Conservation (phyloP, 2,113 vertebrate species). For the Anoura caudifer region DNA sequence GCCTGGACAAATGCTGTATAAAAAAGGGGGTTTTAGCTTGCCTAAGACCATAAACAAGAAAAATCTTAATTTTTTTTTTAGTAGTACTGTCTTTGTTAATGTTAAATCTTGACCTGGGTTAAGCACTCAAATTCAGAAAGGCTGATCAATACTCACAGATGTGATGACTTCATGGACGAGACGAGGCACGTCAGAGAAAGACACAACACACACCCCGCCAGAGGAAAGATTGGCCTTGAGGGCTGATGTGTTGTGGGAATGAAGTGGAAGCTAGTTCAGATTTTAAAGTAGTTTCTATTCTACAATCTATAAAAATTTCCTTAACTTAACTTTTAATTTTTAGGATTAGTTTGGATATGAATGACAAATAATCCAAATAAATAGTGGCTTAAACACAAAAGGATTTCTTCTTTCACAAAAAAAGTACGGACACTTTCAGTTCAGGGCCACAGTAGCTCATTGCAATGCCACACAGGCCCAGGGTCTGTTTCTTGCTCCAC, state of each 20-base stretch:
- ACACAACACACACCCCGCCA: background rate
- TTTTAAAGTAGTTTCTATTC: background rate
- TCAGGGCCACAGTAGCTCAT: background rate
- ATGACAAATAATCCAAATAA: background rate
- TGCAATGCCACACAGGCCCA: background rate
- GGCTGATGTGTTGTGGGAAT: background rate
- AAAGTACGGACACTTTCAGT: background rate
- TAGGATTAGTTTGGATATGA: background rate
- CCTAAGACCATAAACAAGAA: background rate
- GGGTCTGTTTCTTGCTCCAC: background rate
- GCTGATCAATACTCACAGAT: background rate
- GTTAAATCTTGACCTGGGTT: background rate
- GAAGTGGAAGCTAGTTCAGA: background rate
- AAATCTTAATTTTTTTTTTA: background rate
- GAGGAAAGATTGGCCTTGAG: background rate
- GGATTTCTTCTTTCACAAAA: background rate
- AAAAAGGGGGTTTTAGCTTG: background rate
- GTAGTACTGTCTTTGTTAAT: background rate
- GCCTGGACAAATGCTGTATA: background rate
- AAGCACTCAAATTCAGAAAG: background rate
- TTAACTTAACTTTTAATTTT: background rate
- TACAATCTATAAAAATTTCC: background rate
- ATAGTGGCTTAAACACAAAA: background rate
- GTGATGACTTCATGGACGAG: background rate
- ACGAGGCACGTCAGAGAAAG: background rate